phyloP scores from a whole-genome alignment of 2,113 vertebrate genomes.

The Dasyprocta punctata region DNA sequence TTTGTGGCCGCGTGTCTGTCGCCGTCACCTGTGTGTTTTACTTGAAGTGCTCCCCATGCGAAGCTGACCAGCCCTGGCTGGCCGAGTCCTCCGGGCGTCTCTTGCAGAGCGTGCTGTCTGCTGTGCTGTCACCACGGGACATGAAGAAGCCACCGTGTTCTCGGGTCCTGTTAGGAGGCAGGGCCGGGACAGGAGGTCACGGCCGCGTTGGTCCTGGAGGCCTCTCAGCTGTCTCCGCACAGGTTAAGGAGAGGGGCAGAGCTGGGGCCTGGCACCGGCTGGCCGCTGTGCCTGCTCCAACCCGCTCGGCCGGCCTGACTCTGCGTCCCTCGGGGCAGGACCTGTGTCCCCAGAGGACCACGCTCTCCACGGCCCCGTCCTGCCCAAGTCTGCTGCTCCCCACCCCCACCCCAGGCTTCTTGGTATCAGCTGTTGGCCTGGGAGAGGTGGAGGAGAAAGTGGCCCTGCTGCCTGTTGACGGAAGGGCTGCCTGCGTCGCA shows the following conservation, averaged over 20 bases:
- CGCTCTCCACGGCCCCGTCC: neutral
- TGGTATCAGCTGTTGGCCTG: neutral
- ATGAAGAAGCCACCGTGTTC: neutral
- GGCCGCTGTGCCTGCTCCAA: neutral
- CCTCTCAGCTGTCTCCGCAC: neutral
- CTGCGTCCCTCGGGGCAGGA: neutral
- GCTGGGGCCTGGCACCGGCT: neutral
- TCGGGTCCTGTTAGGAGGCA: neutral
- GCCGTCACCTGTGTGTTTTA: neutral
- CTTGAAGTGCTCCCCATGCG: neutral
- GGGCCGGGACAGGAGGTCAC: neutral
- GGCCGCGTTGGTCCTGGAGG: neutral
- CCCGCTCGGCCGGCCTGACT: neutral
- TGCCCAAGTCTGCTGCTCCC: neutral
- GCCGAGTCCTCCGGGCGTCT: neutral
- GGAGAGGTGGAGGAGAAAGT: constrained; percentile 27
- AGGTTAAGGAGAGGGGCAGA: neutral
- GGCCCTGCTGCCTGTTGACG: neutral
- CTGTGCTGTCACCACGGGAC: neutral
- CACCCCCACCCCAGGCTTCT: neutral
- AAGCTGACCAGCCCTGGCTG: neutral
- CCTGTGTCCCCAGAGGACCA: neutral
- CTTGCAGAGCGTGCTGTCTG: neutral
- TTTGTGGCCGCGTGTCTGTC: neutral
- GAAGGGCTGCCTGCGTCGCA: constrained; percentile 42